Evolutionary conservation across 2,113 vertebrate genomes (phyloP).

Genomic region (Neofelis nebulosa): DNA sequence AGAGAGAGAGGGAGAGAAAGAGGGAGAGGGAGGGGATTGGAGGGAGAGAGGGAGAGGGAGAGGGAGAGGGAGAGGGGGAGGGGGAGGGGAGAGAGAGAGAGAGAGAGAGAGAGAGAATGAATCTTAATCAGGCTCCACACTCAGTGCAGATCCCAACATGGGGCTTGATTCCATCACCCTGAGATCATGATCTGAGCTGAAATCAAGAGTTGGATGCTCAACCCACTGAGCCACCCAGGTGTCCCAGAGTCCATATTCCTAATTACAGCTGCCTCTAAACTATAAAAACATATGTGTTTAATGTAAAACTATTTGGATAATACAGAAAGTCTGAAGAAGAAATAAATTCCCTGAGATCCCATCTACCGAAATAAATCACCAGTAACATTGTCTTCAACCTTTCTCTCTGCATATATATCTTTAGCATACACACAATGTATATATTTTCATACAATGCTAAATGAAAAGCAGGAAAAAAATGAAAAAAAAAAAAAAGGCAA

Average conservation of each 20-base stretch:
- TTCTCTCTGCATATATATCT: neutral
- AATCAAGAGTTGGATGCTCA: too few species aligned
- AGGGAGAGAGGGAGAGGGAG: too few species aligned
- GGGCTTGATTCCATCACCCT: too few species aligned
- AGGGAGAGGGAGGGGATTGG: accelerated
- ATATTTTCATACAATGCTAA: neutral
- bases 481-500: too few species aligned
- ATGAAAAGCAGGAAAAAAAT: neutral
- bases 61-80: too few species aligned
- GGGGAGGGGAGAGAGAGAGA: too few species aligned
- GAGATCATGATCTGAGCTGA: too few species aligned
- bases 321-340: neutral
- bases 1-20: too few species aligned
- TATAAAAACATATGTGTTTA: neutral
- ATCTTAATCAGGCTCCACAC: too few species aligned
- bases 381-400: neutral
- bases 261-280: neutral
- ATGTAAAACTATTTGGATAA: conserved; percentile 15
- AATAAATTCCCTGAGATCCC: neutral
- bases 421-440: neutral
- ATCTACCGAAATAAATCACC: neutral
- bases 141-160: too few species aligned
- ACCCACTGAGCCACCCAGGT: too few species aligned
- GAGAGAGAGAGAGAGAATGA: too few species aligned
- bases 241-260: neutral